These are phyloP conservation scores for Brachyalestes nurse DNA, from an alignment of 2,797 vertebrate genomes.

Conservation along the genomic window DNA sequence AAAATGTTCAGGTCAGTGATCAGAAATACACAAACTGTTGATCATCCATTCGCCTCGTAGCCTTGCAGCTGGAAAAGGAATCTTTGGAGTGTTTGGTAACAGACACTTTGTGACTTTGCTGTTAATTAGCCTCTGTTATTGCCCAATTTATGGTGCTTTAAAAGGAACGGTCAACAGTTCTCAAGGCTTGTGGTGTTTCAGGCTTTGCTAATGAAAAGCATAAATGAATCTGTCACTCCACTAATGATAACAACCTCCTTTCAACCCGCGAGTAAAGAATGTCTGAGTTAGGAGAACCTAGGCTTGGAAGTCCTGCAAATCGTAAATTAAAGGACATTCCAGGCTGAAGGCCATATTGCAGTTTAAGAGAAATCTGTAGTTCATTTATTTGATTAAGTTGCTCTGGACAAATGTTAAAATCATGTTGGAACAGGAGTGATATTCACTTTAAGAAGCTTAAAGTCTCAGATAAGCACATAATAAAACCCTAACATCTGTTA, in stretches of 20 bases:
- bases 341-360: not conserved
- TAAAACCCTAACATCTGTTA: too few species aligned
- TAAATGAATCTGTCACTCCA: constrained; percentile 35
- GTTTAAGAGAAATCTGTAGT: not conserved
- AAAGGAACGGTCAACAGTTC: constrained; percentile 29
- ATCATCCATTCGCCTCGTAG: not conserved
- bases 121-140: not conserved
- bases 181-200: constrained; percentile 28
- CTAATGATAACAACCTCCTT: constrained; percentile 14
- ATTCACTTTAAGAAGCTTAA: too few species aligned
- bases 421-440: too few species aligned
- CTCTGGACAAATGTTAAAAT: too few species aligned
- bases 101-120: not conserved
- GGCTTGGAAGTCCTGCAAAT: not conserved
- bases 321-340: constrained; percentile 9
- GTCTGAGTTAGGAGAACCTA: constrained; percentile 5
- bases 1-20: not conserved
- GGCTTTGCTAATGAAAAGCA: constrained; percentile 48
- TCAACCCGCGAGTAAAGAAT: constrained; percentile 7
- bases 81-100: not conserved
- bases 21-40: not conserved
- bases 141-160: constrained; percentile 3
- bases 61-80: not conserved
- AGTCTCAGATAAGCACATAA: too few species aligned
- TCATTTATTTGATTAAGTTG: too few species aligned